phyloP scores from a whole-genome alignment of 2,113 vertebrate species.

The Pycnonotus jocosus region DNA sequence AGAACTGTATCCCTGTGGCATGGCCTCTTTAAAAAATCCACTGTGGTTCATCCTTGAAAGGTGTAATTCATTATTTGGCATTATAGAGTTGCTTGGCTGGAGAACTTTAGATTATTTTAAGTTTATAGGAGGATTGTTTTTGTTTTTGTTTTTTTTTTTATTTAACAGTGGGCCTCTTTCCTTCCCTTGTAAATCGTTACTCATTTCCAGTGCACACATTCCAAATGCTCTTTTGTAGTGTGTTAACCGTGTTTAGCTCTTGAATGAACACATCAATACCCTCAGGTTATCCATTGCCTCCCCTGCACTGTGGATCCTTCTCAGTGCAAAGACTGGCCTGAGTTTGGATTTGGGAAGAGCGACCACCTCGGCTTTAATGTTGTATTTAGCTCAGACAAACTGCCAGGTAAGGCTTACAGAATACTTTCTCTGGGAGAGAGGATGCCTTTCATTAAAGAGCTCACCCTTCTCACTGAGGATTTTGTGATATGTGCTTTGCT shows the following conservation, averaged over 20 bases:
- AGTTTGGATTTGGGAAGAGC: not conserved
- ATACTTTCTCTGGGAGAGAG: slow-evolving; percentile 6
- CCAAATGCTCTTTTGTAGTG: slow-evolving; percentile 15
- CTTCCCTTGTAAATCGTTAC: not conserved
- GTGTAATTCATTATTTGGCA: slow-evolving; percentile 56
- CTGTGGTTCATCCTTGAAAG: slow-evolving; percentile 52
- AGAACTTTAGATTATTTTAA: not conserved
- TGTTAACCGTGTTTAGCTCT: not conserved
- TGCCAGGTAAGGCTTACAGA: not conserved
- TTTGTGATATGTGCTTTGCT: not conserved
- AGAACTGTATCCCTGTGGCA: slow-evolving; percentile 95
- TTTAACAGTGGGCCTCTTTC: not conserved
- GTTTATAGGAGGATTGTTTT: not conserved
- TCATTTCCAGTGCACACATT: not conserved
- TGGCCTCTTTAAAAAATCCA: slow-evolving; percentile 56
- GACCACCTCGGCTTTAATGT: not conserved
- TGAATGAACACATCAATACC: not conserved
- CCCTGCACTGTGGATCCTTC: not conserved
- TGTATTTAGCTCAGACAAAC: slow-evolving; percentile 8
- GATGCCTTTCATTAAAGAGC: slow-evolving; percentile 24
- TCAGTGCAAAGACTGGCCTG: not conserved
- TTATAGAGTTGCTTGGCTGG: slow-evolving; percentile 1
- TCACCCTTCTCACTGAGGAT: slow-evolving; percentile 21
- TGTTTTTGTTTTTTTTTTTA: not conserved
- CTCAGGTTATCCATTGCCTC: not conserved